Evolutionary conservation across 2,113 vertebrate species (phyloP).

Genomic region (Mohoua ochrocephala): DNA sequence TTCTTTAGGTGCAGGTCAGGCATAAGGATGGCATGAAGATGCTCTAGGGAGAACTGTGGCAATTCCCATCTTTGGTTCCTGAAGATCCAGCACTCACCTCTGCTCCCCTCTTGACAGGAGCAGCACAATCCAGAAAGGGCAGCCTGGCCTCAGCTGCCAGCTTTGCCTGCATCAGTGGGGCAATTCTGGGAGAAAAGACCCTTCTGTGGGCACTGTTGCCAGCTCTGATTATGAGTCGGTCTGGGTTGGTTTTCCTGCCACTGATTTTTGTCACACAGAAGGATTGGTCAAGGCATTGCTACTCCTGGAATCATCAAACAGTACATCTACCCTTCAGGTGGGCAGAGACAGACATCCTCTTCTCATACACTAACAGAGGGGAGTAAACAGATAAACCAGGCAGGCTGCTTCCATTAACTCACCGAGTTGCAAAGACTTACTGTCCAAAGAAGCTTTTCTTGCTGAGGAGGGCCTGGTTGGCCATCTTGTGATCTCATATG

Average conservation of each 20-base stretch:
- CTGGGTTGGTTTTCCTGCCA: not conserved
- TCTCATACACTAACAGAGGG: not conserved
- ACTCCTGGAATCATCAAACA: not conserved
- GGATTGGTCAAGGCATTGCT: not conserved
- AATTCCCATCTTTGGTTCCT: not conserved
- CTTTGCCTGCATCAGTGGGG: not conserved
- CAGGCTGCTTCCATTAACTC: not conserved
- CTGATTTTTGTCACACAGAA: not conserved
- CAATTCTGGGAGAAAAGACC: not conserved
- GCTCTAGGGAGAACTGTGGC: not conserved
- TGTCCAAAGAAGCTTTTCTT: not conserved
- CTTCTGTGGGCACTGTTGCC: not conserved
- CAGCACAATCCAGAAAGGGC: not conserved
- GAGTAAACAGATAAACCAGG: not conserved
- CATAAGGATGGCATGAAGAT: not conserved
- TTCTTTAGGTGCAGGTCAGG: not conserved
- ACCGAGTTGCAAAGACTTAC: not conserved
- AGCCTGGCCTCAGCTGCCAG: not conserved
- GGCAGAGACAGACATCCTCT: not conserved
- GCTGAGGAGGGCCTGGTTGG: not conserved
- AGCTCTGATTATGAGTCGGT: not conserved
- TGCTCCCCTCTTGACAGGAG: not conserved
- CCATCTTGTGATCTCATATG: not conserved
- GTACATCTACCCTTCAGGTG: not conserved
- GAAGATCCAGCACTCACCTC: not conserved